Evolutionary conservation across 2,113 vertebrate species (phyloP).

Genomic region (Acanthochromis polyacanthus): DNA sequence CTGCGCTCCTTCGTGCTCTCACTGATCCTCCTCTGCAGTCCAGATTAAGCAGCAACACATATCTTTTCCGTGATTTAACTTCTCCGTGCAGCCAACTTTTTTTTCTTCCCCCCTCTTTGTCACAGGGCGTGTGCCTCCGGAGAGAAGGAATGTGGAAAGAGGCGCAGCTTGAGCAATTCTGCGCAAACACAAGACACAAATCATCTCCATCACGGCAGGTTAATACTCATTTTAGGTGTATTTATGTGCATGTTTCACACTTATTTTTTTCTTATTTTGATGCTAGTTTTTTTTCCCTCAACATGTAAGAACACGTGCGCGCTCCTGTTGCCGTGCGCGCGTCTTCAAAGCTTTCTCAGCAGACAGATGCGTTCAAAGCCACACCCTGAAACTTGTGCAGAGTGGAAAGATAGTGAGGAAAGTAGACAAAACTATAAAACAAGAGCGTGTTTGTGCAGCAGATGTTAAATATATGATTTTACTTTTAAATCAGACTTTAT

Average conservation of each 20-base stretch:
- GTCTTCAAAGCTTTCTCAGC: conserved; percentile 38
- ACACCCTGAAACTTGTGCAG: conserved; percentile 66
- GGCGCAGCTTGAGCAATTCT: conserved; percentile 69
- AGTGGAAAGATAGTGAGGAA: conserved; percentile 25
- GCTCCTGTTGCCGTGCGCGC: conserved; percentile 3
- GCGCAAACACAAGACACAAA: background rate
- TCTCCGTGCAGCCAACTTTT: conserved; percentile 67
- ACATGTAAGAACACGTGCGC: conserved; percentile 39
- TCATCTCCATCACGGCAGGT: background rate
- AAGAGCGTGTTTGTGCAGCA: background rate
- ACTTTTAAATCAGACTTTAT: background rate
- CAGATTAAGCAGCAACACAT: conserved; percentile 72
- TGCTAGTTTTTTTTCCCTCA: background rate
- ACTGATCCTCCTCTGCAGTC: conserved; percentile 58
- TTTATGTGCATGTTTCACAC: background rate
- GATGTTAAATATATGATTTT: background rate
- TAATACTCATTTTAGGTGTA: background rate
- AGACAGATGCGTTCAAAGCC: conserved; percentile 46
- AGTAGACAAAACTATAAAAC: background rate
- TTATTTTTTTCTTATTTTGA: background rate
- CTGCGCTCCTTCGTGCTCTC: conserved; percentile 47
- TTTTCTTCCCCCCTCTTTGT: conserved; percentile 59
- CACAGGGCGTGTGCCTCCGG: conserved; percentile 82
- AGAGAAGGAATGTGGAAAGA: conserved; percentile 78
- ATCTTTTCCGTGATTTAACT: conserved; percentile 83